phyloP scores from a whole-genome alignment of 2,797 vertebrate genomes.

The Cyclopterus lumpus region DNA sequence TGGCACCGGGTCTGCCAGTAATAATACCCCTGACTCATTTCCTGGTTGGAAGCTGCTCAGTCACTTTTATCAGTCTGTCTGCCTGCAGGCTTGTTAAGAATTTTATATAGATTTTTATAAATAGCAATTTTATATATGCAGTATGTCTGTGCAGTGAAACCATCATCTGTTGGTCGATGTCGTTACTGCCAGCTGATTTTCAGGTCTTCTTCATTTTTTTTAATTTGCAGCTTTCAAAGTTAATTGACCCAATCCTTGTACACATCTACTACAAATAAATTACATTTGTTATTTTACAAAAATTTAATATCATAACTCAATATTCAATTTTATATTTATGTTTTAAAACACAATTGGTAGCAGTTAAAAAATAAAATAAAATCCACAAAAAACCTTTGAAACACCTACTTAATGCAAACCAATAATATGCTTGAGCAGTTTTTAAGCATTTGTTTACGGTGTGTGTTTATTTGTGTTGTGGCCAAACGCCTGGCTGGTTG shows the following conservation, averaged over 20 bases:
- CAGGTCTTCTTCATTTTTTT: neutral
- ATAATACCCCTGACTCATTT: constrained; percentile 44
- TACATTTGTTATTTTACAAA: too few species aligned
- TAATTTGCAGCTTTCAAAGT: neutral
- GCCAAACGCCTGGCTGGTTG: constrained; percentile 42
- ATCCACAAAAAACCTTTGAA: neutral
- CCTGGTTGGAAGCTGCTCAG: constrained; percentile 31
- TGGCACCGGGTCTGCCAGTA: constrained; percentile 26
- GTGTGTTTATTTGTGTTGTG: constrained; percentile 16
- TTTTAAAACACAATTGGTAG: neutral
- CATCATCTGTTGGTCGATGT: neutral
- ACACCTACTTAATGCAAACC: neutral
- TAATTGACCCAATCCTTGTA: too few species aligned
- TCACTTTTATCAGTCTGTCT: constrained; percentile 21
- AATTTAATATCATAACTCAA: too few species aligned
- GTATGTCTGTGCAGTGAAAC: constrained; percentile 6
- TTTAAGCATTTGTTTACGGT: constrained; percentile 27
- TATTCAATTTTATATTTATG: neutral
- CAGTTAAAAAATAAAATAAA: neutral
- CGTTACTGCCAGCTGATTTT: neutral
- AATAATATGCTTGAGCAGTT: neutral
- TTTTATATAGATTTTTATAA: too few species aligned
- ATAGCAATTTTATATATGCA: constrained; percentile 19
- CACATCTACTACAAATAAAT: neutral
- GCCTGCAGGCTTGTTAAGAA: constrained; percentile 15